Evolutionary conservation across 2,113 vertebrate genomes (phyloP).

Genomic region (Nasalis larvatus): DNA sequence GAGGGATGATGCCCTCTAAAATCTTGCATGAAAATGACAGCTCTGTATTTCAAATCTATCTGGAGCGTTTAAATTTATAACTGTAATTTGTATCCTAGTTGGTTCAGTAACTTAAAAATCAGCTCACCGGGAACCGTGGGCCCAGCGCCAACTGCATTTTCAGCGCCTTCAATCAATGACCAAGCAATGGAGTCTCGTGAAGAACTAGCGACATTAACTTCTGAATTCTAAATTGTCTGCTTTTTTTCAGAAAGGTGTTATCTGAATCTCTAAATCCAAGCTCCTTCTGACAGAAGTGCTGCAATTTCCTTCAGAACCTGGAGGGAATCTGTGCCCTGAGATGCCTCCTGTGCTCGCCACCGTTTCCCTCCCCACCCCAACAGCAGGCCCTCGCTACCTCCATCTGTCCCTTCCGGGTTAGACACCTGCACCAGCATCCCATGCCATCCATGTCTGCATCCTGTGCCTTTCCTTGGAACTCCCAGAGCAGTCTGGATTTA

Average conservation of each 20-base stretch:
- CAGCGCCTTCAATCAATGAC: neutral
- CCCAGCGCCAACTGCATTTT: neutral
- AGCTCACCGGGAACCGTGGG: neutral
- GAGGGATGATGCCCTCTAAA: neutral
- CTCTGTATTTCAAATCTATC: neutral
- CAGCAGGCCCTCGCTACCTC: neutral
- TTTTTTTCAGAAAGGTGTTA: too few relatives aligned
- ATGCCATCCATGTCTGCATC: neutral
- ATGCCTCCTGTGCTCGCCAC: neutral
- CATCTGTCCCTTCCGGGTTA: neutral
- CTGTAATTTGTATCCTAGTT: neutral
- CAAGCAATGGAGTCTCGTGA: neutral
- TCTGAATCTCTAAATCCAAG: neutral
- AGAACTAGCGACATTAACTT: neutral
- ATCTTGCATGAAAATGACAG: neutral
- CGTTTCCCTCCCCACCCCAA: neutral
- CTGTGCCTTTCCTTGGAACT: neutral
- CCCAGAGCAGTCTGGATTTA: neutral
- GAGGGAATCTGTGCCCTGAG: neutral
- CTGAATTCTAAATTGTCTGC: neutral
- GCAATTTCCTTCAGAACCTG: neutral
- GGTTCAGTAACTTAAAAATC: neutral
- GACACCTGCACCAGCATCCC: neutral
- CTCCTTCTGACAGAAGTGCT: neutral
- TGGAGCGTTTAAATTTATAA: neutral